These are phyloP conservation scores for Corythucha ciliata DNA, from an alignment of 2,888 invertebrate genomes.

Conservation along the genomic window DNA sequence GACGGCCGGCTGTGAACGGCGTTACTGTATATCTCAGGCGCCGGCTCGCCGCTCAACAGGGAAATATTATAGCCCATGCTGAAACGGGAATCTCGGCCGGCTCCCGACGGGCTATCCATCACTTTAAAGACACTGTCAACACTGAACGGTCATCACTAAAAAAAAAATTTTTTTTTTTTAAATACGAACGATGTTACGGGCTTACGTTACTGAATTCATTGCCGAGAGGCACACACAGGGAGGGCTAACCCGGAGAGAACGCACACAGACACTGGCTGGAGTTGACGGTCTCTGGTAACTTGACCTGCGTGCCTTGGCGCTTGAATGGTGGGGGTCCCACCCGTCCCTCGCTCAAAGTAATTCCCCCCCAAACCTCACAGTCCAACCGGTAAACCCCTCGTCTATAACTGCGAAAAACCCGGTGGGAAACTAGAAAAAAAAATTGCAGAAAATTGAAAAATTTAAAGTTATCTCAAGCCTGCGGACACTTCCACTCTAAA, in stretches of 20 bases:
- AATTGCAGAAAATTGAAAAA: too few species aligned
- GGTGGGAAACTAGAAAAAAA: too few species aligned
- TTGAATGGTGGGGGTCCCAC: too few species aligned
- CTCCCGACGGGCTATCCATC: conserved; percentile 81
- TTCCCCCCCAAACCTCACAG: conserved; percentile 11
- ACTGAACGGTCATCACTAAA: conserved; percentile 30
- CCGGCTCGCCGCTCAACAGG: conserved; percentile 66
- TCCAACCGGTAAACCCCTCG: background rate
- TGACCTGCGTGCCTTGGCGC: conserved; percentile 43
- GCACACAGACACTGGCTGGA: conserved; percentile 36
- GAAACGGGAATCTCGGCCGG: conserved; percentile 76
- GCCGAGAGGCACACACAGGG: conserved; percentile 13
- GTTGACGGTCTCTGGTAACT: conserved; percentile 44
- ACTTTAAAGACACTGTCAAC: conserved; percentile 43
- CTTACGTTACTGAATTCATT: conserved; percentile 20
- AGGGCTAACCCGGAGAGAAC: too few species aligned
- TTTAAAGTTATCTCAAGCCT: too few species aligned
- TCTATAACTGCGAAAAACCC: background rate
- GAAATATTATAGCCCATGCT: conserved; percentile 81
- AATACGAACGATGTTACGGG: background rate
- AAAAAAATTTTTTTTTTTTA: background rate
- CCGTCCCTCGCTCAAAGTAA: conserved; percentile 34
- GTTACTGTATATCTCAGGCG: conserved; percentile 61
- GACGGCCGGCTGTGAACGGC: conserved; percentile 44
- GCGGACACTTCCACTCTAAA: background rate